A percentile compares a stretch with the other conserved stretches of the same genome.
Evolutionary conservation across 30 jellyfish, hydroid and myxozoan genomes (phyloP).

Genomic region (Euphysa ruthae): DNA sequence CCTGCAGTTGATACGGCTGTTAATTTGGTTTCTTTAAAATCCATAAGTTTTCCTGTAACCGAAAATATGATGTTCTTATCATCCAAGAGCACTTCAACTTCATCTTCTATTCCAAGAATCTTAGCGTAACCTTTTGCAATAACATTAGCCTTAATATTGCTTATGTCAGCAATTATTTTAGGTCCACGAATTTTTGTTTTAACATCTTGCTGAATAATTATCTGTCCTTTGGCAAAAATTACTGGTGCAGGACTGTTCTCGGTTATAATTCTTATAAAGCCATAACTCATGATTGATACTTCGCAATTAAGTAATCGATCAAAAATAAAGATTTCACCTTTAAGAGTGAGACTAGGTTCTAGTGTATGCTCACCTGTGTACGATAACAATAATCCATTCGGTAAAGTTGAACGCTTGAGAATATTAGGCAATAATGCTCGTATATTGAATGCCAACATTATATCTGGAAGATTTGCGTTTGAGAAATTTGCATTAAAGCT

Average conservation of each 20-base stretch:
- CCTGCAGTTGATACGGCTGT: constrained; percentile 57
- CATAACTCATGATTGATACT: constrained; percentile 55
- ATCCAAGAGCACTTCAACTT: constrained; percentile 50
- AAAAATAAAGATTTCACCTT: constrained; percentile 74
- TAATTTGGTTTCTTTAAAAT: constrained; percentile 61
- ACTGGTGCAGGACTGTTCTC: constrained; percentile 99
- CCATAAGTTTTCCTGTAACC: constrained; percentile 81
- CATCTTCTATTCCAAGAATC: constrained; percentile 78
- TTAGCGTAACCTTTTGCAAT: constrained; percentile 67
- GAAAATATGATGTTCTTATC: constrained; percentile 67
- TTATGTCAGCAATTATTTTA: constrained; percentile 56
- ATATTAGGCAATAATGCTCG: constrained; percentile 71
- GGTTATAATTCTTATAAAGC: constrained; percentile 51
- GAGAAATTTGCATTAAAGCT: constrained; percentile 73
- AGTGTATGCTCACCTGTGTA: constrained; percentile 40
- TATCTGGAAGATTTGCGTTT: constrained; percentile 37
- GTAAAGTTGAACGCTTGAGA: constrained; percentile 58
- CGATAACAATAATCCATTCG: constrained; percentile 74
- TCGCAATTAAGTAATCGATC: constrained; percentile 67
- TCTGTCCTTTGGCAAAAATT: constrained; percentile 79
- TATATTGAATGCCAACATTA: constrained; percentile 67
- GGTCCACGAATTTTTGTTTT: constrained; percentile 79
- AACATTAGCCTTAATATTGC: constrained; percentile 66
- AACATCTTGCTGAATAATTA: constrained; percentile 59
- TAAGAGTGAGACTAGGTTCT: constrained; percentile 32